Conservation (phyloP, 2,888 invertebrate species). For the Erebia aethiops region DNA sequence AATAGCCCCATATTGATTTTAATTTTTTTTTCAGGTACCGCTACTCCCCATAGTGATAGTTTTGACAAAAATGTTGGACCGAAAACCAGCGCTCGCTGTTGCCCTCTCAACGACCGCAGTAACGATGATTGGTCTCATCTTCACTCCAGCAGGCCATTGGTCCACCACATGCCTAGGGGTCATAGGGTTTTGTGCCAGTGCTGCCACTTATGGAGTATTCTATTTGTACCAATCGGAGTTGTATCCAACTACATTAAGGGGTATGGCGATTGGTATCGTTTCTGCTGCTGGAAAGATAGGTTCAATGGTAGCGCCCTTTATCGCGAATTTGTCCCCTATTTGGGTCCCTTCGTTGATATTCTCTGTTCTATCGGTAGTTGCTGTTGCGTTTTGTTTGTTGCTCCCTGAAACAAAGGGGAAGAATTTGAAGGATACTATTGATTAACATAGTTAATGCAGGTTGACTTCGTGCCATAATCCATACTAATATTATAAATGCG, state of each 20-base stretch:
- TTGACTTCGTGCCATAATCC: too few species aligned
- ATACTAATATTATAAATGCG: too few species aligned
- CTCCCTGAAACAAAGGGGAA: slow-evolving; percentile 63
- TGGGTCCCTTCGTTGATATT: slow-evolving; percentile 60
- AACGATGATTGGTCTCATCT: slow-evolving; percentile 50
- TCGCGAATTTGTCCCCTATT: slow-evolving; percentile 52
- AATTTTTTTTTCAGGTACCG: slow-evolving; percentile 56
- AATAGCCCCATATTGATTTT: not conserved
- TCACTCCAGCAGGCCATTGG: slow-evolving; percentile 49
- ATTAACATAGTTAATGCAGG: slow-evolving; percentile 35
- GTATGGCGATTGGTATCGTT: slow-evolving; percentile 57
- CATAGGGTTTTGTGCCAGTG: slow-evolving; percentile 46
- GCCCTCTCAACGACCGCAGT: slow-evolving; percentile 44
- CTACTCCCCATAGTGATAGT: slow-evolving; percentile 46
- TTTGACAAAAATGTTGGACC: slow-evolving; percentile 51
- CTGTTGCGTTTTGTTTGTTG: slow-evolving; percentile 49
- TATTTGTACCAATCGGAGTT: slow-evolving; percentile 57
- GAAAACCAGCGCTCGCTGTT: slow-evolving; percentile 48
- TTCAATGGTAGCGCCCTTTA: slow-evolving; percentile 59
- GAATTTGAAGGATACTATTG: slow-evolving; percentile 56
- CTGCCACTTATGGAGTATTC: slow-evolving; percentile 46
- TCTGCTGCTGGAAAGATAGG: slow-evolving; percentile 56
- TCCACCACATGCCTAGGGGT: slow-evolving; percentile 48
- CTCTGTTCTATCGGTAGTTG: slow-evolving; percentile 53
- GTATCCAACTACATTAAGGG: slow-evolving; percentile 63